Base-by-base conservation (phyloP, 2,888 invertebrate genomes). In the Exephanes ischioxanthus region DNA sequence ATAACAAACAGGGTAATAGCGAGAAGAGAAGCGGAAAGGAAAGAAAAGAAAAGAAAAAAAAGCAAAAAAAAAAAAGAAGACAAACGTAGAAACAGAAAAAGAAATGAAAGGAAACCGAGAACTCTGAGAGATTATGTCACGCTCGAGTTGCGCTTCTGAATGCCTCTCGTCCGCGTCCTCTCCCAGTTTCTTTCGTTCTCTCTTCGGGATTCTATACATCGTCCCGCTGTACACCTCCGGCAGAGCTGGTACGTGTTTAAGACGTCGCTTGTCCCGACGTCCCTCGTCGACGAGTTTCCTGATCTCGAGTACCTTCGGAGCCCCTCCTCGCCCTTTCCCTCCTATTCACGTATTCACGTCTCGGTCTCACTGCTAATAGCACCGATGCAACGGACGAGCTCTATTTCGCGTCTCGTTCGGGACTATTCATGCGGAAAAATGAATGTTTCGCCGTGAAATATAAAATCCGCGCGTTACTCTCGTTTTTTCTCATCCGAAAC, bases 291-390 rank as follows among this genome's bases (percentile, higher is more conserved):
- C 81, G 66, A 78, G 78, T 80, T 82, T 71, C 73, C 81, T 75
- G 85, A 85, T 85, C 78, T 83, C 80, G 53, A 80, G 84, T 81
- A 84, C 76, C 68, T 83, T 67, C 58, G 19, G 16, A 41, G 26
- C 80, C 68, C 37, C 37, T 41, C 66, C 41, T 26, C 73, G 45
- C 78, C 51, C 51, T 37, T 70, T 70, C 78, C 67, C 53, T 48
- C 53, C 80, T 80, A 86, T 84, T 87, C 73, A 80, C 83, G 78
- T 79, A 82, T 87, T 87, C 84, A 84, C 84, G 81, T 61, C 83
- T 81, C 70, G 87, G 79, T 83, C 79, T 83, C 80, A 70, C 58
- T 76, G 83, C 80, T 86, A 86, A 87, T 87, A 87, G 84, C 81
- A 84, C 81, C 72, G 81, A 81, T 75, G 81, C 81, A 85, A 81